Base-by-base conservation (phyloP, 2,888 invertebrate species). In the Acleris emargana region DNA sequence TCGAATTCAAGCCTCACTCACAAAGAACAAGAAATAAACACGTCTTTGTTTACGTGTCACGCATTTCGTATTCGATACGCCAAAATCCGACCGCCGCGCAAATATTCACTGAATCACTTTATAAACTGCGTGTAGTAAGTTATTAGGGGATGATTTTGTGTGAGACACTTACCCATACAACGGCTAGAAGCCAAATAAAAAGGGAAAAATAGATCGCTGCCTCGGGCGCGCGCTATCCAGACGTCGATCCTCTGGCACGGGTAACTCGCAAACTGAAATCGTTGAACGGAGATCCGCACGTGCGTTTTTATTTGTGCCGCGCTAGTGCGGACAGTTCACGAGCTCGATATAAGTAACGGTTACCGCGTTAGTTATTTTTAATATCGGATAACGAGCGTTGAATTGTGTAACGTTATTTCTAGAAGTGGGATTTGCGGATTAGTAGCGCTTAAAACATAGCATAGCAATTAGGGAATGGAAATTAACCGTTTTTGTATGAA, bases 171-270 rank as follows among this genome's bases (percentile, higher is more conserved):
- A 93, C 93, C 93, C 93, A 93, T 93, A 93, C 93, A 93, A 93
- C 86, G 93, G 93, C 93, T 90, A 93, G 91, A 88, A 92, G 93
- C 93, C 93, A 93, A 93, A 93, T 90, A 91, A 93, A 93, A 91
- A 91, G 92, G 87, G 83, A 89, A 92, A 91, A 89, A 84, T 83
- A 82, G 83, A 75, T 81, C 83, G 88, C 83, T 82, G 86, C 82
- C 82, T 78, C 70, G 74, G 84, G 83, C 85, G 88, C 86, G 83
- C 89, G 80, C 91, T 85, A 88, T 87, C 76, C 89, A 75, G 72
- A 72, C 80, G 83, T 80, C 71, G 71, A 74, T 77, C 81, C 83
- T 77, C 78, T 68, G 68, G 82, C 72, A 81, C 83, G 79, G 54
- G 25, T 77, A 86, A 75, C 81, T 83, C 77, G 81, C 85, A 84